A percentile compares a stretch with the other conserved stretches of the same genome.
Conservation (phyloP, 2,888 invertebrate genomes). For the Tetheella fluctuosa region DNA sequence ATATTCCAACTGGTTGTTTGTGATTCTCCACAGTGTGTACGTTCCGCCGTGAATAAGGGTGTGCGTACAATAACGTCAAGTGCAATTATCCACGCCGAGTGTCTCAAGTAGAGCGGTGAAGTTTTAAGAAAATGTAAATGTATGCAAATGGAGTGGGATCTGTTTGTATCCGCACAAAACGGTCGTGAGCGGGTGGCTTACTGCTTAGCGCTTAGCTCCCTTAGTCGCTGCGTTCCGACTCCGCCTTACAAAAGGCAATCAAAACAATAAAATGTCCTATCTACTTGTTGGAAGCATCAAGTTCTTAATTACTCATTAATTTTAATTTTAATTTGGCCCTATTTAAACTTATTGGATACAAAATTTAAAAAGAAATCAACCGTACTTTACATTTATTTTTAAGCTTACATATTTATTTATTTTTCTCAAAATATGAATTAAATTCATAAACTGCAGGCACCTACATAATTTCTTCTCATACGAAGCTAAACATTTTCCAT, state of each 20-base stretch:
- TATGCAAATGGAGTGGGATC: slow-evolving; percentile 50
- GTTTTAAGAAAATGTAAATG: slow-evolving; percentile 57
- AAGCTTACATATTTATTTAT: too few relatives aligned
- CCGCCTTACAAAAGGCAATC: too few relatives aligned
- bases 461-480: too few relatives aligned
- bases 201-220: neutral
- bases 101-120: slow-evolving; percentile 17
- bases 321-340: too few relatives aligned
- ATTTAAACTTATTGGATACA: too few relatives aligned
- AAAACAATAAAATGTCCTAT: too few relatives aligned
- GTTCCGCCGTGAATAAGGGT: slow-evolving; percentile 33
- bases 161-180: slow-evolving; percentile 30
- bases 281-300: too few relatives aligned
- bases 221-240: neutral
- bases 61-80: slow-evolving; percentile 32
- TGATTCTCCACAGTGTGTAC: slow-evolving; percentile 31
- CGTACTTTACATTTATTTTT: too few relatives aligned
- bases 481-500: slow-evolving; percentile 10
- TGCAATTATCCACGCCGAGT: slow-evolving; percentile 29
- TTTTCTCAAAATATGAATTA: too few relatives aligned
- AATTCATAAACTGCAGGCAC: too few relatives aligned
- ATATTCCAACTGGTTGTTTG: slow-evolving; percentile 41
- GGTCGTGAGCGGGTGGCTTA: slow-evolving; percentile 10
- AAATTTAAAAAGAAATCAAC: too few relatives aligned
- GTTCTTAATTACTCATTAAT: too few relatives aligned